Conservation (phyloP, 1,140 invertebrate genomes). For the Orchesella cincta region DNA sequence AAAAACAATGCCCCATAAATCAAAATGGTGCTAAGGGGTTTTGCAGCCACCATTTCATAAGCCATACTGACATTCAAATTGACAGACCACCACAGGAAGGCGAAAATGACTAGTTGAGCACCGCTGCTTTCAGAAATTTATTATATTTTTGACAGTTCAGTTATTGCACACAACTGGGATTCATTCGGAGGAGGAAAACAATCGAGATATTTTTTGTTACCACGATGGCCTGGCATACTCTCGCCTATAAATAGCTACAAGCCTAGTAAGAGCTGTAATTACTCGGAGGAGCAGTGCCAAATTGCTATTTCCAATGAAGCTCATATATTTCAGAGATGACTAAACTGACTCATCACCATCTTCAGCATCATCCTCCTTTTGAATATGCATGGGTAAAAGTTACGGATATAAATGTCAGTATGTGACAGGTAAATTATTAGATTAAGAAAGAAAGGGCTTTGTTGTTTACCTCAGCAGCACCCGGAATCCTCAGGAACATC, state of each 20-base stretch:
- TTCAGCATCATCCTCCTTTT: no score
- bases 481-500: constrained; percentile 44
- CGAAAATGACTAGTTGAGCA: background rate
- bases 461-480: constrained; percentile 46
- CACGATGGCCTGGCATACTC: no score
- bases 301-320: constrained; percentile 12
- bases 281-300: background rate
- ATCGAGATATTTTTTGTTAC: no score
- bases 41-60: constrained; percentile 8
- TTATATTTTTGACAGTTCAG: constrained; percentile 20
- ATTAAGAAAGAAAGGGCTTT: background rate
- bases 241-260: constrained; percentile 24
- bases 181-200: background rate
- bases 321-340: constrained; percentile 1
- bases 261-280: background rate
- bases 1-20: no score
- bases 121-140: constrained; percentile 8
- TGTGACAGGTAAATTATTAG: constrained; percentile 19
- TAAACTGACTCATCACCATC: background rate
- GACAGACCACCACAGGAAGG: constrained; percentile 5
- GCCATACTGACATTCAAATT: background rate
- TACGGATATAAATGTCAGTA: constrained; percentile 3
- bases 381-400: no score
- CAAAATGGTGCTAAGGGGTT: no score
- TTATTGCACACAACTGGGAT: background rate